Evolutionary conservation across 2,113 vertebrate species (phyloP).

Genomic region (Callipepla californica): DNA sequence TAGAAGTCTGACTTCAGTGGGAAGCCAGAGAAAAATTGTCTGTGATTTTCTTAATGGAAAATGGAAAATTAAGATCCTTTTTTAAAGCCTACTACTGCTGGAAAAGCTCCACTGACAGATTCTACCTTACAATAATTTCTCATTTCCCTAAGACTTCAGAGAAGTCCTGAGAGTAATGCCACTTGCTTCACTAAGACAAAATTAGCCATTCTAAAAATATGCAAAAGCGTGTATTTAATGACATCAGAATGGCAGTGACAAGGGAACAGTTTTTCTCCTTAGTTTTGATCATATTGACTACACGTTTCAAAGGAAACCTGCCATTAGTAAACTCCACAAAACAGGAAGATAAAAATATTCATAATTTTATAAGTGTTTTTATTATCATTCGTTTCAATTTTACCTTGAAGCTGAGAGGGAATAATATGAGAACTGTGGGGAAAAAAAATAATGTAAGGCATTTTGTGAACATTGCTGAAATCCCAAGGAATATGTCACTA

Average conservation of each 20-base stretch:
- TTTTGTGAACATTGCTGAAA: neutral
- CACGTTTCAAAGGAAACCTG: neutral
- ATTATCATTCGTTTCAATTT: neutral
- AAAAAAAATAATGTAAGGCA: neutral
- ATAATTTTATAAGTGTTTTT: neutral
- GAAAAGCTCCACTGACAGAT: slow-evolving; percentile 3
- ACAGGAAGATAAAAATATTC: neutral
- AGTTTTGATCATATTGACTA: neutral
- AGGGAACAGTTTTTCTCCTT: neutral
- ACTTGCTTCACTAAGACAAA: neutral
- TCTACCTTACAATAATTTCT: neutral
- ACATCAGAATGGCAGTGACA: neutral
- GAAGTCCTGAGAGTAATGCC: neutral
- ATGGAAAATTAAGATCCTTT: slow-evolving; percentile 14
- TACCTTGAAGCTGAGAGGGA: neutral
- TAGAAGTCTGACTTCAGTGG: neutral
- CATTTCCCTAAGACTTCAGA: neutral
- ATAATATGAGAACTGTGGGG: neutral
- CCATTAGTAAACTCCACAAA: neutral
- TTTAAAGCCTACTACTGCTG: neutral
- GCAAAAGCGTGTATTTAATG: neutral
- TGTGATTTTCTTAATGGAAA: slow-evolving; percentile 22
- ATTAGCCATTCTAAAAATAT: neutral
- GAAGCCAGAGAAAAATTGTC: neutral
- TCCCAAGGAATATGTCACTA: neutral